Percentiles rank a stretch among this genome's conserved stretches.
These are phyloP conservation scores for Sebastes kiyomatsui DNA, from an alignment of 2,797 vertebrate species.

Conservation along the genomic window DNA sequence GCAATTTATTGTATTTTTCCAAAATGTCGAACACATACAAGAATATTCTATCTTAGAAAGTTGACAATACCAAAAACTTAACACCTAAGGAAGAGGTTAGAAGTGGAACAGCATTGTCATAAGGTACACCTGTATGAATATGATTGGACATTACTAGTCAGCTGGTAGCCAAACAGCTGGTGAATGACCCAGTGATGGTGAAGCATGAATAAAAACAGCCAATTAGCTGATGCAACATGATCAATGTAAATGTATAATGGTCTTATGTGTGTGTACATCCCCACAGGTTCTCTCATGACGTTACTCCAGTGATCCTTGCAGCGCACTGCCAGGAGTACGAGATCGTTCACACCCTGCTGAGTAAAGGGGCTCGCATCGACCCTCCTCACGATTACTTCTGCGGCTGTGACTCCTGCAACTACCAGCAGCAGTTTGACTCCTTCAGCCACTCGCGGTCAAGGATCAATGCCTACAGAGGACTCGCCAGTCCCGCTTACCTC, in stretches of 20 bases:
- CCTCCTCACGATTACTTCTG: conserved; percentile 98
- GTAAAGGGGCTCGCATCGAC: conserved; percentile 93
- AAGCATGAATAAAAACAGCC: background rate
- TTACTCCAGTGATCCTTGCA: conserved; percentile 94
- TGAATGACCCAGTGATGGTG: background rate
- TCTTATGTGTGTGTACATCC: background rate
- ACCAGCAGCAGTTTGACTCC: conserved; percentile 95
- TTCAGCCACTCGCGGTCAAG: conserved; percentile 97
- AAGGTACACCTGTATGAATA: background rate
- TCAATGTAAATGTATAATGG: background rate
- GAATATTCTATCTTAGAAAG: background rate
- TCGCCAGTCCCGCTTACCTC: conserved; percentile 98
- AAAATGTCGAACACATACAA: background rate
- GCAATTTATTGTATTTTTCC: background rate
- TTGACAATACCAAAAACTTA: background rate
- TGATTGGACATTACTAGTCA: background rate
- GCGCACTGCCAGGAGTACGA: conserved; percentile 98
- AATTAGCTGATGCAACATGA: background rate
- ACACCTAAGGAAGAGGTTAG: background rate
- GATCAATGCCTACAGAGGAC: conserved; percentile 96
- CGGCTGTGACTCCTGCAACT: conserved; percentile 92
- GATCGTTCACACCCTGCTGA: conserved; percentile 94
- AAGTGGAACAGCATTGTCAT: background rate
- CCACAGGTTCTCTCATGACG: conserved; percentile 91
- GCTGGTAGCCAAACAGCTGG: background rate